phyloP scores from a whole-genome alignment of 2,888 invertebrate genomes.

The Notodromas monacha region DNA sequence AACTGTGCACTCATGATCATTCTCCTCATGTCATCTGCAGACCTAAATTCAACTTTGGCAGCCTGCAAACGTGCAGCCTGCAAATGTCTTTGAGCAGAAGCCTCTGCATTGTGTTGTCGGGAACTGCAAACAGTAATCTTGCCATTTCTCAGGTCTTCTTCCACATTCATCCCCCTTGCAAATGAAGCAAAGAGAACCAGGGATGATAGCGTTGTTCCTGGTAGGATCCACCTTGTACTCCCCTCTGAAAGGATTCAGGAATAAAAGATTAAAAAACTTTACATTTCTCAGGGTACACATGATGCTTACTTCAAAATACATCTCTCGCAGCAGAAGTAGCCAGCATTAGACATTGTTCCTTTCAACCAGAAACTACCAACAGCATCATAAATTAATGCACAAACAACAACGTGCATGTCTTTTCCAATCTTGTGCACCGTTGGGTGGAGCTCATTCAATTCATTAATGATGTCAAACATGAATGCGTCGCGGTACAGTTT shows the following conservation, averaged over 20 bases:
- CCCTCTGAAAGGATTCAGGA: neutral
- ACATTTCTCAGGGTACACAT: neutral
- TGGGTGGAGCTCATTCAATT: conserved; percentile 4
- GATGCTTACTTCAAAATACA: conserved; percentile 2
- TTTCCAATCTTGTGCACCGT: conserved; percentile 2
- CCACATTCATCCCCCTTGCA: conserved; percentile 4
- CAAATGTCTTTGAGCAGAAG: neutral
- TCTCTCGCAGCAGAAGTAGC: conserved; percentile 2
- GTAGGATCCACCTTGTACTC: conserved; percentile 4
- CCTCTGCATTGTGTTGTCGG: neutral
- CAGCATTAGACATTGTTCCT: conserved; percentile 4
- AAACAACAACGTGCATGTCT: conserved; percentile 2
- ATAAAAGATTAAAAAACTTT: neutral
- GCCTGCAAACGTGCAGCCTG: too few species aligned
- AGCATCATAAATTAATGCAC: conserved; percentile 4
- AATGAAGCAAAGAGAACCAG: conserved; percentile 4
- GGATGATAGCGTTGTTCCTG: conserved; percentile 2
- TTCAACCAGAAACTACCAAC: conserved; percentile 2
- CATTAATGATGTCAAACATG: conserved; percentile 2
- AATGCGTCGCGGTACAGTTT: conserved; percentile 1
- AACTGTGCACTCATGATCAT: too few species aligned
- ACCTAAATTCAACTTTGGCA: too few species aligned
- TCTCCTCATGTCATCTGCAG: too few species aligned
- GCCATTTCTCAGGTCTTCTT: conserved; percentile 4
- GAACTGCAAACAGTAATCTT: neutral